Conservation (phyloP, 1,140 invertebrate species). For the Carcinoscorpius rotundicauda region DNA sequence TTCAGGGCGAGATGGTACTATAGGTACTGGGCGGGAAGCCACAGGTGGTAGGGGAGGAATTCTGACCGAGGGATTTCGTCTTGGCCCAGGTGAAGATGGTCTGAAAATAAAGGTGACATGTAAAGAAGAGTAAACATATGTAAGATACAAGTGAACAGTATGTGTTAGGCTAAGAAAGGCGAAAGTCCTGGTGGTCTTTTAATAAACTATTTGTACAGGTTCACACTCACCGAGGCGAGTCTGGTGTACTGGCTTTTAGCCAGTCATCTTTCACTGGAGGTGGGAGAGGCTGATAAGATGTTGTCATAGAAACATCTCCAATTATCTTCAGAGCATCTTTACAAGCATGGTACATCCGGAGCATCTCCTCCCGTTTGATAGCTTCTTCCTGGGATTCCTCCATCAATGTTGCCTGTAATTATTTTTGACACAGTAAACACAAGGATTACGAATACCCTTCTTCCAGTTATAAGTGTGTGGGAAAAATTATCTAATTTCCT, state of each 20-base stretch:
- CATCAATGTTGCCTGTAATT: conserved; percentile 82
- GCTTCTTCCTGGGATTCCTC: conserved; percentile 97
- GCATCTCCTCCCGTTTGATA: conserved; percentile 89
- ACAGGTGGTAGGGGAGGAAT: conserved; percentile 12
- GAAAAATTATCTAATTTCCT: too few relatives aligned
- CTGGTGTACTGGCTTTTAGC: conserved; percentile 27
- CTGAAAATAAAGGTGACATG: too few relatives aligned
- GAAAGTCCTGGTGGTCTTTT: neutral
- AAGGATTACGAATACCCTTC: too few relatives aligned
- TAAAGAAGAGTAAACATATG: conserved; percentile 14
- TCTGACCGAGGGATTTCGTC: conserved; percentile 9
- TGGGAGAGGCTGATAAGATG: conserved; percentile 70
- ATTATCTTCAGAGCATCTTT: conserved; percentile 96
- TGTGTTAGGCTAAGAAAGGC: conserved; percentile 14
- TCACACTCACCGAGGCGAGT: conserved; percentile 42
- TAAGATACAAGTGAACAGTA: conserved; percentile 1
- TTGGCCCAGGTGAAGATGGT: neutral
- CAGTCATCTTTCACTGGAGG: conserved; percentile 41
- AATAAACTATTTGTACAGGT: conserved; percentile 1
- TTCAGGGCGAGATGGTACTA: conserved; percentile 28
- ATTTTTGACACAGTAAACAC: too few relatives aligned
- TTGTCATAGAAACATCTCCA: conserved; percentile 94
- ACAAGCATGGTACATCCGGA: conserved; percentile 98
- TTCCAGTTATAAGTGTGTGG: too few relatives aligned
- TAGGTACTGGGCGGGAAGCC: conserved; percentile 9